Percentiles rank a stretch among this genome's conserved stretches.
Conservation (phyloP, 37 sponge, comb jelly and placozoan genomes). For the Crambe crambe region DNA sequence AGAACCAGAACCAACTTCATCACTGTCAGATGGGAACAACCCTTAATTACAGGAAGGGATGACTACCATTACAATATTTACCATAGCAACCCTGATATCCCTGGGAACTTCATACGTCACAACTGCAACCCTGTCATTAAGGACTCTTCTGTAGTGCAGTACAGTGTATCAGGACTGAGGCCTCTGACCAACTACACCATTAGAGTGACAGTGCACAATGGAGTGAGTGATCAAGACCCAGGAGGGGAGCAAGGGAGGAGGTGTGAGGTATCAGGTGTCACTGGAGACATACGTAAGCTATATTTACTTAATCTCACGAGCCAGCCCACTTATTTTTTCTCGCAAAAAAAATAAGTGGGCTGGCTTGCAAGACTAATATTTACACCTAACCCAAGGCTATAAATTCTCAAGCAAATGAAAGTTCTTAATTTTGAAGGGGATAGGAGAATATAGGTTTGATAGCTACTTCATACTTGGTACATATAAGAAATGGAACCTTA, state of each 20-base stretch:
- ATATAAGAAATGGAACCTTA: too few relatives aligned
- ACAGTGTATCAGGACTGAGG: background rate
- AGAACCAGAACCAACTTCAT: background rate
- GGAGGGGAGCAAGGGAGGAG: background rate
- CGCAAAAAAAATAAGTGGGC: too few relatives aligned
- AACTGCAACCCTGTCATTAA: background rate
- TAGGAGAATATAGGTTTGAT: too few relatives aligned
- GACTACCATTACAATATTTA: background rate
- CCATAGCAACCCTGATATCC: background rate
- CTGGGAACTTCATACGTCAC: background rate
- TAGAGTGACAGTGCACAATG: slow-evolving; percentile 10
- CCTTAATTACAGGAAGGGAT: background rate
- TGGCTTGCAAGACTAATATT: too few relatives aligned
- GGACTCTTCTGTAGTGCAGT: background rate
- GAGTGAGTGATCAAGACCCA: slow-evolving; percentile 14
- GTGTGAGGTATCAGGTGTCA: background rate
- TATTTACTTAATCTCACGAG: too few relatives aligned
- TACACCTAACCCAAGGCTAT: too few relatives aligned
- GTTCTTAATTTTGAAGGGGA: too few relatives aligned
- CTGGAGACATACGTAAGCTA: background rate
- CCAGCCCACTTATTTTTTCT: too few relatives aligned
- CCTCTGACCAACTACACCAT: background rate
- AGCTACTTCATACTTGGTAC: too few relatives aligned
- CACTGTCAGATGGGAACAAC: background rate
- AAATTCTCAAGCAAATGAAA: too few relatives aligned